Base-by-base conservation (phyloP, 64 coral and sea anemone genomes). In the Montipora capricornis region DNA sequence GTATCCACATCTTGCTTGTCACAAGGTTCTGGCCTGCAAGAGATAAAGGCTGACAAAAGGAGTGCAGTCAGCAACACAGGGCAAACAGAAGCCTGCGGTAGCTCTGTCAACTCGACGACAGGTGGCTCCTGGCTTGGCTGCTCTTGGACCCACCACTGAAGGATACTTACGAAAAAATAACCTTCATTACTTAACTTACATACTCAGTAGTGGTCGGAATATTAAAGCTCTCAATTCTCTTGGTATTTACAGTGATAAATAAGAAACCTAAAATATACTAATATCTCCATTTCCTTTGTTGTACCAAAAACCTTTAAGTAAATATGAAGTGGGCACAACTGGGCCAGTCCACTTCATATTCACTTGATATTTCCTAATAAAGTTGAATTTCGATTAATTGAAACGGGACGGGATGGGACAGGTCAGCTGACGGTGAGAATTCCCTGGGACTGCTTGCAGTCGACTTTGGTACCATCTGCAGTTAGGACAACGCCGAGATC, bases 401-500 rank as follows among this genome's bases (percentile, higher is more conserved):
- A 11, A 11, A 57, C 53, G 53, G 53, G 10, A 57, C 53, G 53
- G 53, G 20, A 20, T 46, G 62, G 82, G 82, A 71, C 82, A 0
- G 62, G 46, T 86, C 82, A 86, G 82, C 82, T 86, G 37, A 64
- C 62, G 7, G 64, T 49, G 49, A 93, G 73, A 44, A 93, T 81
- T 48, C 74, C 91, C 58, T 84, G 74, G 45, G 83, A 87, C n/a
- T 78, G 79, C 84, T 80, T 76, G 60, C 92, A 93, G 53, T 93
- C 92, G 3, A 93, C 51, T 77, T 93, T 93, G 92, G 19, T 88
- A 15, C 84, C 84, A 44, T 93, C 83, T 57, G 76, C 59, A 22
- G 92, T 93, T 22, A 93, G 17, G n/a, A 78, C 77, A 81, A 87
- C 92, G 47, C 92, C 92, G 73, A 93, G 79, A 58, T 93, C 92